These are phyloP conservation scores for Cinclus mexicanus DNA, from an alignment of 2,113 vertebrate genomes.

Conservation along the genomic window DNA sequence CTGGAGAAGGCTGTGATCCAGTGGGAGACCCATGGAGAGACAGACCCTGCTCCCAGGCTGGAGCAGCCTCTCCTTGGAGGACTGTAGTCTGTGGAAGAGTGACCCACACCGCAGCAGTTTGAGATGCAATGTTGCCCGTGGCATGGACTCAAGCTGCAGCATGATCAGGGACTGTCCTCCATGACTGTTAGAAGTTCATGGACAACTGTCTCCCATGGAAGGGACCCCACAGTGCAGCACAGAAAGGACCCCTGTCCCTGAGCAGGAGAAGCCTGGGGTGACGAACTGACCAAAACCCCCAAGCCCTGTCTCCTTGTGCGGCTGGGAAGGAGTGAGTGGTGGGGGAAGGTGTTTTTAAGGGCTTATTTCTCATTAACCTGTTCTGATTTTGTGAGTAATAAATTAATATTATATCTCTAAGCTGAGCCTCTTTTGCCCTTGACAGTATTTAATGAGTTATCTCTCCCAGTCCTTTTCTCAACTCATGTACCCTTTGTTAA, in stretches of 20 bases:
- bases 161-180: background rate
- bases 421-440: background rate
- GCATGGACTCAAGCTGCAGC: rapidly evolving
- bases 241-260: background rate
- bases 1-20: background rate
- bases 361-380: background rate
- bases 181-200: rapidly evolving
- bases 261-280: background rate
- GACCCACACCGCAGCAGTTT: rapidly evolving
- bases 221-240: rapidly evolving
- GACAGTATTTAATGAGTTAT: background rate
- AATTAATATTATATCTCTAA: background rate
- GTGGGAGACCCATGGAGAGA: no score
- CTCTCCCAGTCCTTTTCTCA: background rate
- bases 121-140: background rate
- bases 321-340: rapidly evolving
- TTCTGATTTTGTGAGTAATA: background rate
- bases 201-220: background rate
- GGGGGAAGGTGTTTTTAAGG: background rate
- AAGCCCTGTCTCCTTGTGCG: background rate
- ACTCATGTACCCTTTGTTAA: background rate
- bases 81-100: rapidly evolving
- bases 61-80: background rate
- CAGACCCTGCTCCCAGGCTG: background rate
- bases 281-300: background rate